These are phyloP conservation scores for Rotaria macrura DNA, from an alignment of 2,888 invertebrate genomes.

Conservation along the genomic window DNA sequence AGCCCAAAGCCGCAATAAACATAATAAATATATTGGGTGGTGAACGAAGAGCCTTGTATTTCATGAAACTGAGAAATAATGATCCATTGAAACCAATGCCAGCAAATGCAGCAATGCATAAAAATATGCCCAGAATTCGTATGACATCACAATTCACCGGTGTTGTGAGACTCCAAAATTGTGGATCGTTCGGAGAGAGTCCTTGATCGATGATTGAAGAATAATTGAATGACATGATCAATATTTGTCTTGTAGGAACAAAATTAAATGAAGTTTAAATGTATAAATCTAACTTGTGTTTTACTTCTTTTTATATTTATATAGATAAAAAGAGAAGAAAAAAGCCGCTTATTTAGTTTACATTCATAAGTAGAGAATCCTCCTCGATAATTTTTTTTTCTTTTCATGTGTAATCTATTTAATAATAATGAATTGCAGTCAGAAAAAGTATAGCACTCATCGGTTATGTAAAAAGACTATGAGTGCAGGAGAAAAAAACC, in stretches of 20 bases:
- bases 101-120: not conserved
- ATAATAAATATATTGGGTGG: not conserved
- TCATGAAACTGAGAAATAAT: not conserved
- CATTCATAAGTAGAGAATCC: too few species aligned
- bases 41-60: not conserved
- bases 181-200: not conserved
- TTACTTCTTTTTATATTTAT: too few species aligned
- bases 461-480: too few species aligned
- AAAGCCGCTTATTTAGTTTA: too few species aligned
- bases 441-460: too few species aligned
- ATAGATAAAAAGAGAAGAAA: too few species aligned
- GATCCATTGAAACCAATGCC: not conserved
- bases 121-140: not conserved
- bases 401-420: too few species aligned
- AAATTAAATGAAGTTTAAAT: not conserved
- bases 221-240: not conserved
- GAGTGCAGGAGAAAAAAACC: too few species aligned
- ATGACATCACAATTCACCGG: not conserved
- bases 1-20: not conserved
- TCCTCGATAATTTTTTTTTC: too few species aligned
- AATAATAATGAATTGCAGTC: too few species aligned
- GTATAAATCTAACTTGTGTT: too few species aligned
- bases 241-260: not conserved
- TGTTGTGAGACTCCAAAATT: not conserved
- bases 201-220: not conserved